Evolutionary conservation across 2,113 vertebrate genomes (phyloP), one percentile per base, ranked within the genome.

Genomic region (Cyphomyrus discorhynchus): DNA sequence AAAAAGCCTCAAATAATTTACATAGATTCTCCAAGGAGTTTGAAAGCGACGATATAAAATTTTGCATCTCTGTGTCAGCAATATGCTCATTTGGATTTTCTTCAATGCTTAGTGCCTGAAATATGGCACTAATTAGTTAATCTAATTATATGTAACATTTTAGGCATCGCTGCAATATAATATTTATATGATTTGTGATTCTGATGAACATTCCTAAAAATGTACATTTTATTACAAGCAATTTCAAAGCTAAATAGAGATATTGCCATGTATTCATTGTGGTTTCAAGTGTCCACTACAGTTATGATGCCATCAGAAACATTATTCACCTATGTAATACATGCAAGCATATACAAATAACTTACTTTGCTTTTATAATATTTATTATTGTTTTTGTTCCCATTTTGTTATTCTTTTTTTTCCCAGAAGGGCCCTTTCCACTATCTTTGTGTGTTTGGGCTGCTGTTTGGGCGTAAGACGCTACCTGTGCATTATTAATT

Each of bases 131-230:
- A 94, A 95, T 95, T 94, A 93, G 91, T 92, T 92, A 90, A 93
- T 93, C 93, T 94, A 94, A 95, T 94, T 93, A 93, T 45, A 90
- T 92, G 93, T 95, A 94, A 93, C 89, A 93, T 92, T 91, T 91
- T 93, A 91, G 93, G 94, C 52, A 58, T 58, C 35, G 62, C 49
- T 46, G 49, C 50, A 87, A 42, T 42, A 80, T 11, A 31, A 52
- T 56, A 17, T 87, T 39, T 13, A 84, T 84, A 24, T 45, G 19
- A 50, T 50, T 86, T 27, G n/a, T 31, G 49, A 86, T n/a, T 50
- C 9, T n/a, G 46, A 86, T 86, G 84, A 86, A 50, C 21, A 15
- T 15, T 50, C 49, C 46, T 50, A 80, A 19, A 42, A 42, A 35
- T 21, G 49, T 56, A 19, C 8, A 4, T 35, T 87, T 87, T 56